A percentile compares a stretch with the other conserved stretches of the same genome.
Conservation (phyloP, 2,797 vertebrate species). For the Sciaenops ocellatus region DNA sequence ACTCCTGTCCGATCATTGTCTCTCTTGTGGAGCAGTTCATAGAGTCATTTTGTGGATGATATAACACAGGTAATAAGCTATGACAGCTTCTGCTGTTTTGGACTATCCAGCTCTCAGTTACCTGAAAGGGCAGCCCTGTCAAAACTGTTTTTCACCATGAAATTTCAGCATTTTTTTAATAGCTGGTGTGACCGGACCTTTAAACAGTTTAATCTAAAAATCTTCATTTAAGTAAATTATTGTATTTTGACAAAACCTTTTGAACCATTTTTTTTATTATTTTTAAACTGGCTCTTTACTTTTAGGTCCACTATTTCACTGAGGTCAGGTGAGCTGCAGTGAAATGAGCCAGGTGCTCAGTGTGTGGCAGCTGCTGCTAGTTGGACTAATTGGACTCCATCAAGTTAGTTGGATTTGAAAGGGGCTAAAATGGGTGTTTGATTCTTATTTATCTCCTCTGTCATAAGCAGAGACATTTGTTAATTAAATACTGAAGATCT, state of each 20-base stretch:
- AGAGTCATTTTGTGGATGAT: not conserved
- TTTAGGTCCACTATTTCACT: not conserved
- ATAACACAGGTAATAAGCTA: not conserved
- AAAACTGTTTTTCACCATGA: not conserved
- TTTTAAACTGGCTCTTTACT: not conserved
- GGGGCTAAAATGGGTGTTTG: too few species aligned
- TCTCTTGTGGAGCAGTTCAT: not conserved
- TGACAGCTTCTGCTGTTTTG: not conserved
- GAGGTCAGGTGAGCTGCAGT: conserved; percentile 20
- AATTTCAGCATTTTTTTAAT: not conserved
- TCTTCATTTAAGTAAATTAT: not conserved
- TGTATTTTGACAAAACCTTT: not conserved
- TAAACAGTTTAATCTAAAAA: not conserved
- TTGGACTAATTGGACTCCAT: not conserved
- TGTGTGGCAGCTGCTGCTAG: conserved; percentile 1
- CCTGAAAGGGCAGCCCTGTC: not conserved
- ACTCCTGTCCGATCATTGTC: not conserved
- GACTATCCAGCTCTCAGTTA: not conserved
- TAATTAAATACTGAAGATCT: not conserved
- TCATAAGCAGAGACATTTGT: not conserved
- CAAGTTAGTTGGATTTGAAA: not conserved
- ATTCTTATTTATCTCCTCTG: not conserved
- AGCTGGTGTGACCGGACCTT: not conserved
- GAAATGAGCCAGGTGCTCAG: not conserved
- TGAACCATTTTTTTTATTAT: not conserved